phyloP scores from a whole-genome alignment of 2,888 invertebrate genomes.

The Himalopsyche kuldschensis region DNA sequence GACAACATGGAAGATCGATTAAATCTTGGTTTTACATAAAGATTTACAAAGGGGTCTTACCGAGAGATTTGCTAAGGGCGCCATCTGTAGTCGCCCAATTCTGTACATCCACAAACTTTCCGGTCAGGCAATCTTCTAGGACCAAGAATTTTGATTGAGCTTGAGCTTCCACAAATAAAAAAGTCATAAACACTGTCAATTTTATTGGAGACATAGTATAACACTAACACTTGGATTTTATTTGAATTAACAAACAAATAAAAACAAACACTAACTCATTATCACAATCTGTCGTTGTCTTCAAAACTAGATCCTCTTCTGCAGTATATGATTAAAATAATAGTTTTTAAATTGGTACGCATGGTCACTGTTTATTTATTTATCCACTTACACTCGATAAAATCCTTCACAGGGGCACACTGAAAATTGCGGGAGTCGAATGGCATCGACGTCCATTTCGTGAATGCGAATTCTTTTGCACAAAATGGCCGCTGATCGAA shows the following conservation, averaged over 20 bases:
- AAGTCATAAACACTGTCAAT: background rate
- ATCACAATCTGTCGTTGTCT: background rate
- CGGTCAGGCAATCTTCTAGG: conserved; percentile 46
- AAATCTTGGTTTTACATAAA: too few species aligned
- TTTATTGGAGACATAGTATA: background rate
- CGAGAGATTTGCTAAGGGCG: conserved; percentile 40
- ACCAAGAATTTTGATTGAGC: background rate
- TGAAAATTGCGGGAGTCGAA: background rate
- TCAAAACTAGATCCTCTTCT: background rate
- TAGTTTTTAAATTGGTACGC: background rate
- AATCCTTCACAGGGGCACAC: background rate
- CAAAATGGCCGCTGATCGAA: background rate
- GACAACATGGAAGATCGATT: too few species aligned
- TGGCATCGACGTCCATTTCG: background rate
- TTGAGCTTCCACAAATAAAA: background rate
- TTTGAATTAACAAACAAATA: background rate
- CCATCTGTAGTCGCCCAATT: conserved; percentile 50
- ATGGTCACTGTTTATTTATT: background rate
- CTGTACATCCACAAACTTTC: conserved; percentile 52
- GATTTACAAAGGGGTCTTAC: conserved; percentile 41
- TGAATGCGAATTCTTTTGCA: background rate
- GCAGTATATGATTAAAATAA: background rate
- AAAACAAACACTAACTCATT: background rate
- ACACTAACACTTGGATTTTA: background rate
- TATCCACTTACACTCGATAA: background rate